Percentiles rank a stretch among this genome's conserved stretches.
These are phyloP conservation scores for Chaetoderma sp. DNA, from an alignment of 2,888 invertebrate species.

Conservation along the genomic window DNA sequence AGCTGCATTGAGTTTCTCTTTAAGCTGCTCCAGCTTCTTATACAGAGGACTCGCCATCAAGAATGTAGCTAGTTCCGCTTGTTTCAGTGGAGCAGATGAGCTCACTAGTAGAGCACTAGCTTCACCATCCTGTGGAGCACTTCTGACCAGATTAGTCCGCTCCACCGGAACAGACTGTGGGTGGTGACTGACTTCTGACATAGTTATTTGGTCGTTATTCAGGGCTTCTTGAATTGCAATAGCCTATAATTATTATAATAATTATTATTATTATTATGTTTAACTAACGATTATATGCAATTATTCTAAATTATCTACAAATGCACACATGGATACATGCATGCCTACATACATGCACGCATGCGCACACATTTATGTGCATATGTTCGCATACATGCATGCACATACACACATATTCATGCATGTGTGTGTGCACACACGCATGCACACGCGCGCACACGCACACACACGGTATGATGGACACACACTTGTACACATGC, in stretches of 20 bases:
- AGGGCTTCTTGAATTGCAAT: slow-evolving; percentile 60
- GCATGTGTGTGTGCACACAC: slow-evolving; percentile 5
- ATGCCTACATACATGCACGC: slow-evolving; percentile 4
- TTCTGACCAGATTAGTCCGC: not conserved
- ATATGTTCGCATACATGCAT: slow-evolving; percentile 10
- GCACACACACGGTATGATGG: slow-evolving; percentile 9
- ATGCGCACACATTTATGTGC: slow-evolving; percentile 12
- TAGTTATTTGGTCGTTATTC: slow-evolving; percentile 47
- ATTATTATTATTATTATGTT: too few species aligned
- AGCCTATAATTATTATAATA: slow-evolving; percentile 45
- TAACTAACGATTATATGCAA: not conserved
- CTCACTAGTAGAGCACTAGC: slow-evolving; percentile 44
- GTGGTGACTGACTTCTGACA: slow-evolving; percentile 25
- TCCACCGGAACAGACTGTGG: slow-evolving; percentile 9
- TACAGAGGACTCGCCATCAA: slow-evolving; percentile 66
- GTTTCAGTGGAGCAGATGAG: slow-evolving; percentile 62
- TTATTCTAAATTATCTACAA: too few species aligned
- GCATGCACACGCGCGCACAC: not conserved
- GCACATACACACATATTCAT: slow-evolving; percentile 13
- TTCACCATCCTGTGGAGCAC: slow-evolving; percentile 13
- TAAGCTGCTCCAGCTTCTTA: slow-evolving; percentile 64
- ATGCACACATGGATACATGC: not conserved
- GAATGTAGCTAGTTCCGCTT: slow-evolving; percentile 60
- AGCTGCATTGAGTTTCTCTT: slow-evolving; percentile 56
- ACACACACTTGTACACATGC: slow-evolving; percentile 3